Evolutionary conservation across 2,797 vertebrate species (phyloP).

Genomic region (Pampus argenteus): DNA sequence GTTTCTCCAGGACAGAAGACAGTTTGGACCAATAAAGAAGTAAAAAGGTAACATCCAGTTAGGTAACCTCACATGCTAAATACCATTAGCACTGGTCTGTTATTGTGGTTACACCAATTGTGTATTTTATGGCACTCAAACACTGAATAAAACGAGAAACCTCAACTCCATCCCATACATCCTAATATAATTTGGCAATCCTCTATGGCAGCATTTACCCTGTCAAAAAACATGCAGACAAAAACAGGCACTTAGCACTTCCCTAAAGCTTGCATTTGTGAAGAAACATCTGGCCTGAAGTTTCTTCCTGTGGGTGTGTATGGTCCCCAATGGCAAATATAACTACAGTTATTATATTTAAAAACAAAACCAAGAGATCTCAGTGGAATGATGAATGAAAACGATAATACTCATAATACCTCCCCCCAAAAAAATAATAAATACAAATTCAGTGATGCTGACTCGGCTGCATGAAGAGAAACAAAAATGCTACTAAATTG

Average conservation of each 20-base stretch:
- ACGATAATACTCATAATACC: background rate
- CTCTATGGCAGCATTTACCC: background rate
- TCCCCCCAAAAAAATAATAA: too few relatives aligned
- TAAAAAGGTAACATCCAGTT: conserved; percentile 6
- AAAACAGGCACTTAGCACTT: conserved; percentile 42
- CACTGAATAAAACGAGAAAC: conserved; percentile 6
- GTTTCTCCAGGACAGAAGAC: conserved; percentile 4
- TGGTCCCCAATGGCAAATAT: conserved; percentile 21
- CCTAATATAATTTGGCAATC: background rate
- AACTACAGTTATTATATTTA: conserved; percentile 19
- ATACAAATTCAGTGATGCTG: background rate
- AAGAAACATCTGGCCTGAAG: conserved; percentile 27
- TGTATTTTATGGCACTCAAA: conserved; percentile 3
- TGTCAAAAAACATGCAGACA: conserved; percentile 13
- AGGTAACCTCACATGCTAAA: background rate
- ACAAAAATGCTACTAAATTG: conserved; percentile 16
- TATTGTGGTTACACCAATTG: background rate
- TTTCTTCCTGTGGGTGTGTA: conserved; percentile 14
- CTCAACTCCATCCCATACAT: background rate
- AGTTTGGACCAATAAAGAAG: background rate
- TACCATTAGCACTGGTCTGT: background rate
- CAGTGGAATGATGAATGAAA: background rate
- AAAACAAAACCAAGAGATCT: conserved; percentile 31
- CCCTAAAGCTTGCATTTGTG: conserved; percentile 25
- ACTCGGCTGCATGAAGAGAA: background rate